Evolutionary conservation across 2,113 vertebrate species (phyloP).

Genomic region (Paraplagusia blochii): DNA sequence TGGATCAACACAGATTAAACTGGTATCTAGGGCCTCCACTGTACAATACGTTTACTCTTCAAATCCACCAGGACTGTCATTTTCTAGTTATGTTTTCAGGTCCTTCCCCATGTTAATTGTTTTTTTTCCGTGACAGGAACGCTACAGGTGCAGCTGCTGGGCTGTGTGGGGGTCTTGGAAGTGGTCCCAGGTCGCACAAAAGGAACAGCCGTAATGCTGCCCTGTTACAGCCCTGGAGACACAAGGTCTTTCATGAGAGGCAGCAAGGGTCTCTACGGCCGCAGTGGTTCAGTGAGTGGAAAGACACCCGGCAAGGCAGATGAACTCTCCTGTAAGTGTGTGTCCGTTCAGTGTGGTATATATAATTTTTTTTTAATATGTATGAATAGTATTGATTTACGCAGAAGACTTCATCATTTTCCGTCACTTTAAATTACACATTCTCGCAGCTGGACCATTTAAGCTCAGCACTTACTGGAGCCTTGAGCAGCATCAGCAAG

Average conservation of each 20-base stretch:
- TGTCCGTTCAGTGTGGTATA: neutral
- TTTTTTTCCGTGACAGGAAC: slow-evolving; percentile 70
- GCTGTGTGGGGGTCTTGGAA: slow-evolving; percentile 82
- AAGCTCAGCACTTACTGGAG: neutral
- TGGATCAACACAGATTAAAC: no score
- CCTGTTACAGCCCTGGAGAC: slow-evolving; percentile 78
- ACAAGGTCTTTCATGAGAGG: slow-evolving; percentile 82
- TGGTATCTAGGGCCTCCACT: no score
- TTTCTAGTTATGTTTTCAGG: neutral
- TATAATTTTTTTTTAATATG: no score
- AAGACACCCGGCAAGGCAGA: slow-evolving; percentile 81
- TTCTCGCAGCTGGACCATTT: neutral
- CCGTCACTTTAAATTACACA: neutral
- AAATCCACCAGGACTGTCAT: neutral
- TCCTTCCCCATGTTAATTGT: neutral
- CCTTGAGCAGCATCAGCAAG: slow-evolving; percentile 13
- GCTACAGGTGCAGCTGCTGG: slow-evolving; percentile 84
- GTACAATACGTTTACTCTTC: no score
- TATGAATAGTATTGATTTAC: no score
- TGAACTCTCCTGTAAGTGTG: slow-evolving; percentile 72
- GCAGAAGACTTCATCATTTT: no score
- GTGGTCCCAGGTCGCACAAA: slow-evolving; percentile 78
- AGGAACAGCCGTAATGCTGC: slow-evolving; percentile 64
- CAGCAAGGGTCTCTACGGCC: slow-evolving; percentile 81
- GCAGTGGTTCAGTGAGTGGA: slow-evolving; percentile 84